Conservation (phyloP, 2,888 invertebrate species). For the Drosophila flavopinicola region DNA sequence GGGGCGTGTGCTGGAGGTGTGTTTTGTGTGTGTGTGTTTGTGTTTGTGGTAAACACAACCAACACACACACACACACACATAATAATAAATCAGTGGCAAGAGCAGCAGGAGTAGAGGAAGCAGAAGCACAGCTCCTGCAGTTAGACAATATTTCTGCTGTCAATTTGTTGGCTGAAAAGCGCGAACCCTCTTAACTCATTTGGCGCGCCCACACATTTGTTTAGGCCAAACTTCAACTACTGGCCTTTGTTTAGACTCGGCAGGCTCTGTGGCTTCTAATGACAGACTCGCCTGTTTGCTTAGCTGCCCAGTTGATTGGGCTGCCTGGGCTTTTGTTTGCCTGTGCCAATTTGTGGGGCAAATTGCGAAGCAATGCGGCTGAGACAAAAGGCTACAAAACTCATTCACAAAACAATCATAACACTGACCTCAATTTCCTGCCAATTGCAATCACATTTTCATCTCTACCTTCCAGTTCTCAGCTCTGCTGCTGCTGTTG, state of each 20-base stretch:
- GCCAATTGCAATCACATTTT: slow-evolving; percentile 76
- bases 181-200: slow-evolving; percentile 50
- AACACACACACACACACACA: slow-evolving; percentile 59
- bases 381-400: slow-evolving; percentile 55
- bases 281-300: slow-evolving; percentile 38
- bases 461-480: slow-evolving; percentile 41
- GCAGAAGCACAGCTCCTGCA: slow-evolving; percentile 18
- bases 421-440: slow-evolving; percentile 79
- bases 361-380: slow-evolving; percentile 52
- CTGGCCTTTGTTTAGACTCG: slow-evolving; percentile 9
- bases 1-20: slow-evolving; percentile 61
- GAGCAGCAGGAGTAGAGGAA: slow-evolving; percentile 6
- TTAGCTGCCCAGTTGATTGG: slow-evolving; percentile 25
- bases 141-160: slow-evolving; percentile 71
- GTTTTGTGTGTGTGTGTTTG: slow-evolving; percentile 37
- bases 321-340: slow-evolving; percentile 34
- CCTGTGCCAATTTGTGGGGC: slow-evolving; percentile 53
- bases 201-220: slow-evolving; percentile 72
- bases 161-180: slow-evolving; percentile 53
- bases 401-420: slow-evolving; percentile 78
- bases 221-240: slow-evolving; percentile 33
- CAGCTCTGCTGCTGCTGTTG: slow-evolving; percentile 22
- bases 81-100: slow-evolving; percentile 54
- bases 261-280: slow-evolving; percentile 8
- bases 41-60: slow-evolving; percentile 52